Evolutionary conservation across 2,797 vertebrate species (phyloP).

Genomic region (Vespertilio murinus): DNA sequence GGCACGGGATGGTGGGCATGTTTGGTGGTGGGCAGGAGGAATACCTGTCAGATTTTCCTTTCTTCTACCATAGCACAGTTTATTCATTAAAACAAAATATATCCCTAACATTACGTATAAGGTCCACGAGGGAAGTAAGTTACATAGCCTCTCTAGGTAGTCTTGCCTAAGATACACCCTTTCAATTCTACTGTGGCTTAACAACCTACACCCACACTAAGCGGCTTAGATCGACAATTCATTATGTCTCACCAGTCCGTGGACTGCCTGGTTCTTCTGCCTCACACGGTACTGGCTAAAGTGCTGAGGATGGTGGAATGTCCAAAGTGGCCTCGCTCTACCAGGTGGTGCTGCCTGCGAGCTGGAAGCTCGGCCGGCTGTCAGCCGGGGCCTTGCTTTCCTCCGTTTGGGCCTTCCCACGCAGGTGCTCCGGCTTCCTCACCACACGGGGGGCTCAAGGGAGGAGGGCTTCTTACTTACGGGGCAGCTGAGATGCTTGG

Average conservation of each 20-base stretch:
- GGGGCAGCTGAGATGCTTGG: background rate
- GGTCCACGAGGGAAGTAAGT: background rate
- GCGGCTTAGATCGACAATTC: background rate
- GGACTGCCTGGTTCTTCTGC: background rate
- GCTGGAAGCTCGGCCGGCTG: background rate
- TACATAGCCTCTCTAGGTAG: background rate
- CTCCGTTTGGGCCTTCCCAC: background rate
- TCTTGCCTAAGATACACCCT: background rate
- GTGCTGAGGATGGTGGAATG: background rate
- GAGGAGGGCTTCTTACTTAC: background rate
- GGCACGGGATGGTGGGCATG: background rate
- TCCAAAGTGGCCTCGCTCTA: background rate
- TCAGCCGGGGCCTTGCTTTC: background rate
- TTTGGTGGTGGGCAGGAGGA: background rate
- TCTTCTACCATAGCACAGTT: background rate
- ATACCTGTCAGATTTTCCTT: background rate
- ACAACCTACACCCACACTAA: background rate
- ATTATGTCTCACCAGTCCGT: background rate
- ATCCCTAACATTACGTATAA: background rate
- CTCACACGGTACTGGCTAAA: background rate
- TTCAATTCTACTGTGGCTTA: background rate
- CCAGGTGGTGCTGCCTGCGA: background rate
- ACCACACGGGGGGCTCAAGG: background rate
- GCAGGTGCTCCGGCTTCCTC: background rate
- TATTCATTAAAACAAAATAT: constrained; percentile 1